Base-by-base conservation (phyloP, 2,888 invertebrate genomes). In the Drosophila lacicola region DNA sequence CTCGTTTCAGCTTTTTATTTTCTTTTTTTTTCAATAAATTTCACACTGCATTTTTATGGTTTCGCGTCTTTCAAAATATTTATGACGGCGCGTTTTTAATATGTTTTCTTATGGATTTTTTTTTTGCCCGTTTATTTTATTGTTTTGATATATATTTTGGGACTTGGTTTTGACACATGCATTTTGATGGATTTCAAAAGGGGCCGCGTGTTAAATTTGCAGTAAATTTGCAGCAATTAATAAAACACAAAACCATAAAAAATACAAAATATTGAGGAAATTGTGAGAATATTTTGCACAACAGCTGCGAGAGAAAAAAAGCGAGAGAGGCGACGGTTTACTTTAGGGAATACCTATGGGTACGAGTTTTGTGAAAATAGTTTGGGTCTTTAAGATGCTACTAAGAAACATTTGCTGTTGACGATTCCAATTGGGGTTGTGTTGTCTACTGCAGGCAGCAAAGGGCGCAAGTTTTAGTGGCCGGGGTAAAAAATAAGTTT, bases 31-130 rank as follows among this genome's bases (percentile, higher is more conserved):
- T 81, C 70, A 65, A 58, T 46, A n/a, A 73, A 87, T 89, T 89
- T 88, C 80, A 82, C 83, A 87, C 86, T 90, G 89, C 84, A 88
- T 84, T 90, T 90, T 82, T 88, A 88, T 86, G 78, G 80, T 78
- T 81, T 67, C 36, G 64, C 62, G 51, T 71, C 79, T 79, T 83
- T 85, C 85, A 85, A 88, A 85, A 88, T 83, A 85, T 85, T 85
- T 85, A 85, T 78, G 75, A 80, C 78, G 45, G 55, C 41, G 74
- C 62, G 62, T 55, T 68, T 80, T 76, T 75, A 78, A 72, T 70
- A 72, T 63, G 54, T 54, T 72, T 82, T 78, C 80, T 77, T 69
- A 42, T 14, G 50, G 46, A 49, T 70, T 57, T 54, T n/a, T 56
- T 39, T 64, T 47, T 53, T 70, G 50, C 54, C 10, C 10, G 37